Evolutionary conservation across 2,888 invertebrate genomes (phyloP).

Genomic region (Minunthozetes semirufus): DNA sequence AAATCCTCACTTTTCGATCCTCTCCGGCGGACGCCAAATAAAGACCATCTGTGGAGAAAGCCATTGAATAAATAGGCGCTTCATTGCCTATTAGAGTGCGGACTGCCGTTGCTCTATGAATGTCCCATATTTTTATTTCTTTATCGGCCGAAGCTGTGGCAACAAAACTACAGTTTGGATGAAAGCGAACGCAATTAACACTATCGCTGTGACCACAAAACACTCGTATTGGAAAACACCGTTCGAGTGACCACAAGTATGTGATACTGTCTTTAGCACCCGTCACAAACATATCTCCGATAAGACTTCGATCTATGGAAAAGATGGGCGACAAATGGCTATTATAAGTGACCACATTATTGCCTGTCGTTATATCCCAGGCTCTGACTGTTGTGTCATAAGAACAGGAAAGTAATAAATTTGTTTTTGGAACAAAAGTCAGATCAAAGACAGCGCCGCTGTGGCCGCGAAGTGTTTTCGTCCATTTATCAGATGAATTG

Average conservation of each 20-base stretch:
- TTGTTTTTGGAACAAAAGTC: slow-evolving; percentile 50
- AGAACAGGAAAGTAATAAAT: slow-evolving; percentile 57
- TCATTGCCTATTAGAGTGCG: slow-evolving; percentile 72
- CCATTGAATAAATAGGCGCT: slow-evolving; percentile 64
- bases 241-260: slow-evolving; percentile 71
- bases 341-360: slow-evolving; percentile 63
- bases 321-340: slow-evolving; percentile 86
- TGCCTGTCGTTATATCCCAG: slow-evolving; percentile 64
- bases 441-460: slow-evolving; percentile 64
- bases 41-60: slow-evolving; percentile 77
- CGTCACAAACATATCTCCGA: slow-evolving; percentile 64
- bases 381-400: slow-evolving; percentile 60
- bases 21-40: slow-evolving; percentile 75
- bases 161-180: slow-evolving; percentile 81
- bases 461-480: slow-evolving; percentile 59
- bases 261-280: slow-evolving; percentile 74
- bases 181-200: slow-evolving; percentile 82
- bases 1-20: slow-evolving; percentile 63
- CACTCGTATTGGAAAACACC: slow-evolving; percentile 70
- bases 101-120: slow-evolving; percentile 67
- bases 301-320: slow-evolving; percentile 60
- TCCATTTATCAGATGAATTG: slow-evolving; percentile 44
- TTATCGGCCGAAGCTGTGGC: slow-evolving; percentile 87
- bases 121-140: slow-evolving; percentile 77
- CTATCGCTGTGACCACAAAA: slow-evolving; percentile 82